Base-by-base conservation (phyloP, 1,140 invertebrate genomes). In the Diorhabda elongata region DNA sequence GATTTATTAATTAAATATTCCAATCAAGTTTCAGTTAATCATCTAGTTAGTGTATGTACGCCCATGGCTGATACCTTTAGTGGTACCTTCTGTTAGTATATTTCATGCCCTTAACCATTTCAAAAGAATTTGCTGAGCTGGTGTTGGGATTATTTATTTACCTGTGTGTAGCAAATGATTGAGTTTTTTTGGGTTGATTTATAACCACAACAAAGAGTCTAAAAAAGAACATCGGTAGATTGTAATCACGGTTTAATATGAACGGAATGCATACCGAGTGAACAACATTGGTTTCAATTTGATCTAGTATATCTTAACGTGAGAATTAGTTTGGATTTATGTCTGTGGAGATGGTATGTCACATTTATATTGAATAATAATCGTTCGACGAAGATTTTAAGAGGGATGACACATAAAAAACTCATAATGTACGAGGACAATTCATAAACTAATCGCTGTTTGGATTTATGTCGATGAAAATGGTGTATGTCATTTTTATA, bases 141-240 rank as follows among this genome's bases (percentile, higher is more conserved):
- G 47, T 52, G 47, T 52, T 52, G 47, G 47, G 47, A 52, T 52
- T 52, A 52, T 52, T 52, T 52, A 52, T 52, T 52, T 52, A 52
- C 47, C 47, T 52, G 47, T 52, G 47, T 52, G 47, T 52, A 52
- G 47, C 47, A 52, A 52, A 52, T 52, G 47, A 52, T 52, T 52
- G 47, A 52, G 47, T 52, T 52, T 52, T 26, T 52, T 52, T 52
- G n/a, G 47, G 6, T 52, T 52, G 47, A 52, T 52, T 52, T 52
- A 52, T 52, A 52, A 52, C 47, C 47, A n/a, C 47, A 52, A 52
- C 47, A 52, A 52, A 52, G 47, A 52, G 47, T 52, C 47, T 6
- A 52, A 52, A 52, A 52, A 52, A 52, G 47, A 52, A 52, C 47
- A 52, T 52, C 6, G 47, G 47, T 52, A 52, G 47, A 52, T 52